These are phyloP conservation scores for Noctilio leporinus DNA, from an alignment of 2,113 vertebrate genomes.

Conservation along the genomic window DNA sequence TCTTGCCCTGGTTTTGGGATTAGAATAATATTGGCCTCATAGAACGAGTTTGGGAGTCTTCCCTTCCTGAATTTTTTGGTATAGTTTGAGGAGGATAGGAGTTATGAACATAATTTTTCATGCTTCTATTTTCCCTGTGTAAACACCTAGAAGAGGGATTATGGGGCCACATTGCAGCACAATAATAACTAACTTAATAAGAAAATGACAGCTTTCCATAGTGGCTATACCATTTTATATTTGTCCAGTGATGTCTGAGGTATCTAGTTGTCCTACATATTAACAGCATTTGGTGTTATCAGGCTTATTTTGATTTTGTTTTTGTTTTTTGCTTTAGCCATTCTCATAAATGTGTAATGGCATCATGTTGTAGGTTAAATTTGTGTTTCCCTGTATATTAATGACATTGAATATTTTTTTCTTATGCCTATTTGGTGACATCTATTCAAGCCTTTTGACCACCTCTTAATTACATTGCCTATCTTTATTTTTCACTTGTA, in stretches of 20 bases:
- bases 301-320: neutral
- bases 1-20: too few relatives aligned
- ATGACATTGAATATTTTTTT: neutral
- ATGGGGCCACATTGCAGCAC: neutral
- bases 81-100: too few relatives aligned
- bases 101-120: neutral
- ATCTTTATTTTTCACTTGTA: neutral
- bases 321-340: neutral
- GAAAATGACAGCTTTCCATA: neutral
- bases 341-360: neutral
- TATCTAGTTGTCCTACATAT: neutral
- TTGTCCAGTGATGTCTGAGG: neutral
- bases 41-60: too few relatives aligned
- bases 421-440: conserved; percentile 10
- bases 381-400: neutral
- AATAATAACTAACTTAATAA: neutral
- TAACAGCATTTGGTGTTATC: neutral
- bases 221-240: too few relatives aligned
- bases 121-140: conserved; percentile 12
- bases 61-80: too few relatives aligned
- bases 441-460: neutral
- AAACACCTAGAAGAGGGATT: neutral
- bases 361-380: neutral
- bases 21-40: too few relatives aligned
- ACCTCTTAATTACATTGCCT: neutral